These are phyloP conservation scores for Portevinia maculata DNA, from an alignment of 2,888 invertebrate species.

Conservation along the genomic window DNA sequence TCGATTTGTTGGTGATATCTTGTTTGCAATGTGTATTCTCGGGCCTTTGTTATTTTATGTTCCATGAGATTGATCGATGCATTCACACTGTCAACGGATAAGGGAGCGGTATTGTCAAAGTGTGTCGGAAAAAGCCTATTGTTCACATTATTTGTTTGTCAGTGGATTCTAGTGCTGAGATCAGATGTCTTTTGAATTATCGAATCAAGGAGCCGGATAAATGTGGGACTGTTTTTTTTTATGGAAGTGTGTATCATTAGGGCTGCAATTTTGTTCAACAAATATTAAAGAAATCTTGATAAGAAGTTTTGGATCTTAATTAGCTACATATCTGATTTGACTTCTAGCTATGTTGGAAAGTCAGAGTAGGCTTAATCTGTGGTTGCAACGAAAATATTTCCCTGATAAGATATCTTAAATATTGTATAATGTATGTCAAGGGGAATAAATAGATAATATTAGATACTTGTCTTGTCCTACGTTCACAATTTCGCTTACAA, in stretches of 20 bases:
- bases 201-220: slow-evolving; percentile 38
- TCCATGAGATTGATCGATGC: slow-evolving; percentile 43
- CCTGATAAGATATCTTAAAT: no score
- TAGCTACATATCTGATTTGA: slow-evolving; percentile 39
- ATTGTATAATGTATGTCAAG: no score
- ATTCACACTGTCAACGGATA: slow-evolving; percentile 14
- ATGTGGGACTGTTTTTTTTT: slow-evolving; percentile 23
- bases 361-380: no score
- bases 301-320: no score
- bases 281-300: slow-evolving; percentile 17
- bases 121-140: slow-evolving; percentile 14
- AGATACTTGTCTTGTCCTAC: no score
- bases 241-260: slow-evolving; percentile 11
- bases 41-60: not conserved
- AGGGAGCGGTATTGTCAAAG: slow-evolving; percentile 49
- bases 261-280: slow-evolving; percentile 21
- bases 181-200: slow-evolving; percentile 52
- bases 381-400: no score
- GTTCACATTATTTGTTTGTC: slow-evolving; percentile 28
- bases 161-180: slow-evolving; percentile 38
- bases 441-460: no score
- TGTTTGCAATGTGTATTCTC: slow-evolving; percentile 30
- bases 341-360: slow-evolving; percentile 21
- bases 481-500: no score
- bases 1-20: slow-evolving; percentile 41